Evolutionary conservation across 2,113 vertebrate species (phyloP).

Genomic region (Calypte anna): DNA sequence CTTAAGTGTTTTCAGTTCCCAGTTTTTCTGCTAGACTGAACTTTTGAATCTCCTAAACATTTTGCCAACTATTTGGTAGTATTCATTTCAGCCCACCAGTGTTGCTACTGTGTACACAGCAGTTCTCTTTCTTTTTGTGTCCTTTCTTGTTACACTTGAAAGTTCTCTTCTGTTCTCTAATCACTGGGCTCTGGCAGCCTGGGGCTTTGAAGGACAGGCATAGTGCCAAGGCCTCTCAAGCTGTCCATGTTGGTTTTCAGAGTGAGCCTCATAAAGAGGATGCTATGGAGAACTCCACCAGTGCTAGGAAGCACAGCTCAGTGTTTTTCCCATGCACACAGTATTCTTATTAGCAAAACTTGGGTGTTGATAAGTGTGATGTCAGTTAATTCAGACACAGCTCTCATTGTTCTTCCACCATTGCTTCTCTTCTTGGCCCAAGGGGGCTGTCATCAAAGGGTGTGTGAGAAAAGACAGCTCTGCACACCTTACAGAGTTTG

Average conservation of each 20-base stretch:
- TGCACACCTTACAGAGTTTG: background rate
- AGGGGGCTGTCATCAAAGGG: background rate
- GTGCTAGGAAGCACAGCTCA: background rate
- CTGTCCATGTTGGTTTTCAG: background rate
- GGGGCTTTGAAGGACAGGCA: background rate
- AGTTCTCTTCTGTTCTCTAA: background rate
- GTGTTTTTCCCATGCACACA: background rate
- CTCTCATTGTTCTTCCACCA: fast-evolving
- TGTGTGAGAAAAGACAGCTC: fast-evolving
- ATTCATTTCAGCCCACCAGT: background rate
- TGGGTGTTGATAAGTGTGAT: fast-evolving
- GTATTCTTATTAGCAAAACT: background rate
- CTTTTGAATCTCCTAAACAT: background rate
- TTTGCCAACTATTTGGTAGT: background rate
- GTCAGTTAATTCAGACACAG: background rate
- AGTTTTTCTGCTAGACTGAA: background rate
- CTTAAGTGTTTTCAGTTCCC: background rate
- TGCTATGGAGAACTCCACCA: background rate
- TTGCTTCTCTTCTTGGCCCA: fast-evolving
- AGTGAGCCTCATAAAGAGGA: background rate
- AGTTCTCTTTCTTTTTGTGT: background rate
- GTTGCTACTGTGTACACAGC: background rate
- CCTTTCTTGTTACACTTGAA: constrained; percentile 2
- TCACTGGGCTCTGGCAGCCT: background rate
- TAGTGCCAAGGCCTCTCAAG: background rate